Percentiles rank a stretch among this genome's conserved stretches.
Conservation (phyloP, 53 echinoderm and acorn worm genomes). For the Astropecten irregularis region DNA sequence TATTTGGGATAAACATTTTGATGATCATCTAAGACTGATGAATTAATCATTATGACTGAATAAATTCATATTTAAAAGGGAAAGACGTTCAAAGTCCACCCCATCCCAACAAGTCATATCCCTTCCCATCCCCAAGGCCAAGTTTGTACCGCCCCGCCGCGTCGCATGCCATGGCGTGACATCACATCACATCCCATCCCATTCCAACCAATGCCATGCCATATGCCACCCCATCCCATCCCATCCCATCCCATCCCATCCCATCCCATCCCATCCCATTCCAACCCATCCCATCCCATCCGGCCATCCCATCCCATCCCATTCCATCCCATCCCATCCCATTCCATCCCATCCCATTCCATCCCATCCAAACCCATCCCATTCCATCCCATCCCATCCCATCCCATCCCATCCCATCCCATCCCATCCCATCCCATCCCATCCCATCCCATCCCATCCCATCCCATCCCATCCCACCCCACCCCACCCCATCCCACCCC, state of each 20-base stretch:
- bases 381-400: slow-evolving; percentile 4
- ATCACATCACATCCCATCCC: not conserved
- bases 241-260: not conserved
- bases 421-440: slow-evolving; percentile 1
- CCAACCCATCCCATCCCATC: not conserved
- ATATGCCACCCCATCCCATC: not conserved
- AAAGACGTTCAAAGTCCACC: too few relatives aligned
- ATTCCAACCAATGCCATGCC: not conserved
- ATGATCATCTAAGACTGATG: too few relatives aligned
- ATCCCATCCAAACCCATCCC: not conserved
- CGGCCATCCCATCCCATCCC: not conserved
- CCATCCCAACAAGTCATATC: too few relatives aligned
- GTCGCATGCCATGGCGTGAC: not conserved
- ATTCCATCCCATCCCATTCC: not conserved
- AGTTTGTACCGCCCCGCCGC: too few relatives aligned
- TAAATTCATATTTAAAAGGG: too few relatives aligned
- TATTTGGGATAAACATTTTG: too few relatives aligned
- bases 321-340: slow-evolving; percentile 22
- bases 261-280: not conserved
- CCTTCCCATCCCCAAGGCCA: too few relatives aligned
- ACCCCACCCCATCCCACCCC: not conserved
- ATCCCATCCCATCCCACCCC: too few relatives aligned
- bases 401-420: slow-evolving; percentile 12
- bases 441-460: slow-evolving; percentile 2
- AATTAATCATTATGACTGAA: too few relatives aligned